Conservation (phyloP, 2,113 vertebrate species). For the Pygoscelis adeliae region DNA sequence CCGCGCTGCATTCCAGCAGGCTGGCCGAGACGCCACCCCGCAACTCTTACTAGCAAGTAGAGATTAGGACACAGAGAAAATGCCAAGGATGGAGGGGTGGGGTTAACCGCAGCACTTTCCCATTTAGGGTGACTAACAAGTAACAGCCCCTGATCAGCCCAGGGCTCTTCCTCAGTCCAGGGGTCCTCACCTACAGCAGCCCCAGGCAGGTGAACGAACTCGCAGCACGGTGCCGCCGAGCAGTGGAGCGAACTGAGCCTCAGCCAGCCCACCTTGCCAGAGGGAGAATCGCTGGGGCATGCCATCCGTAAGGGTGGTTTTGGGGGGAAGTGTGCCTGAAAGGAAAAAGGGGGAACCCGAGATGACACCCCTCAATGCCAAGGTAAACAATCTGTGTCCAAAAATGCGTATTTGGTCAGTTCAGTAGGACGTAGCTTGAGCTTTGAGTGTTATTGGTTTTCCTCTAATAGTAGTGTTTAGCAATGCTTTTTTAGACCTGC, state of each 20-base stretch:
- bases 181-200: not conserved
- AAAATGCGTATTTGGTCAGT: rapidly evolving
- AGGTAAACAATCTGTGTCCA: not conserved
- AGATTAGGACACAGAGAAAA: not conserved
- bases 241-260: not conserved
- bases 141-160: not conserved
- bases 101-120: not conserved
- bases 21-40: not conserved
- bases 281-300: not conserved
- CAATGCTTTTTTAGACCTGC: not conserved
- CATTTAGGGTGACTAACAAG: not conserved
- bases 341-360: not conserved
- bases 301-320: rapidly evolving
- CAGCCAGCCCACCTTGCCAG: not conserved
- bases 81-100: not conserved
- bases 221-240: rapidly evolving
- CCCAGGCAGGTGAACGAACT: not conserved
- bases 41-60: not conserved
- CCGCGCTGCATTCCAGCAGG: not conserved
- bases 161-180: rapidly evolving
- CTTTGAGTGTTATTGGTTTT: not conserved
- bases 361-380: not conserved
- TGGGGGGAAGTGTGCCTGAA: not conserved
- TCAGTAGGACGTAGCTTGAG: not conserved
- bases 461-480: not conserved